Evolutionary conservation across 2,797 vertebrate species (phyloP).

Genomic region (Gymnothorax reevesii): DNA sequence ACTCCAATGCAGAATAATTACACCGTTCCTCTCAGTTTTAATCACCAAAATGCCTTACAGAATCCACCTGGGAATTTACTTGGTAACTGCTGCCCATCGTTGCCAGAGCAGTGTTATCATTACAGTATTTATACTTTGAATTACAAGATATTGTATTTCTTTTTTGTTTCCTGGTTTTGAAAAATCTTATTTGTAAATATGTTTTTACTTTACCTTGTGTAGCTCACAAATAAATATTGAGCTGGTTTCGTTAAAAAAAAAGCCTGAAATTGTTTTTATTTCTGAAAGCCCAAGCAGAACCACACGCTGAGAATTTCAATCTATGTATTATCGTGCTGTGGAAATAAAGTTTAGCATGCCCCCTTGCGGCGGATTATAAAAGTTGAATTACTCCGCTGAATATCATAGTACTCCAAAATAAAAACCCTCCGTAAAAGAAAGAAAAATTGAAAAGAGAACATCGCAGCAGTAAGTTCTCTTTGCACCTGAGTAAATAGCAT

Average conservation of each 20-base stretch:
- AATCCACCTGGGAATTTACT: neutral
- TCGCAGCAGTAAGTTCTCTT: no score
- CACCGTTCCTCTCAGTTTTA: neutral
- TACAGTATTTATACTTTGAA: slow-evolving; percentile 44
- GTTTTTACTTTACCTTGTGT: slow-evolving; percentile 54
- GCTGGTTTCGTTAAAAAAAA: slow-evolving; percentile 52
- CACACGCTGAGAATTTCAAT: neutral
- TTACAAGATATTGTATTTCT: slow-evolving; percentile 42
- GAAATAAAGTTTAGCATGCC: neutral
- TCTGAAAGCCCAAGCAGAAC: neutral
- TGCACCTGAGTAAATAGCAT: no score
- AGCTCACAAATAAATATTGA: slow-evolving; percentile 65
- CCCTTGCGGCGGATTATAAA: neutral
- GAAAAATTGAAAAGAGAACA: neutral
- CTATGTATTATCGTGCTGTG: neutral
- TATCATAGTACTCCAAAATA: neutral
- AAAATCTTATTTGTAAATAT: slow-evolving; percentile 67
- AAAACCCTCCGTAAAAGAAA: neutral
- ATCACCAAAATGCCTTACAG: neutral
- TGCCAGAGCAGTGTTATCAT: neutral
- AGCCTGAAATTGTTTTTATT: slow-evolving; percentile 13
- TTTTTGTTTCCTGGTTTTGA: slow-evolving; percentile 54
- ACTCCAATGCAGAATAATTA: neutral
- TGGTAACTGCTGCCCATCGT: neutral
- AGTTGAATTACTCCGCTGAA: neutral